These are phyloP conservation scores for Nylanderia fulva DNA, from an alignment of 1,140 invertebrate species.

Conservation along the genomic window DNA sequence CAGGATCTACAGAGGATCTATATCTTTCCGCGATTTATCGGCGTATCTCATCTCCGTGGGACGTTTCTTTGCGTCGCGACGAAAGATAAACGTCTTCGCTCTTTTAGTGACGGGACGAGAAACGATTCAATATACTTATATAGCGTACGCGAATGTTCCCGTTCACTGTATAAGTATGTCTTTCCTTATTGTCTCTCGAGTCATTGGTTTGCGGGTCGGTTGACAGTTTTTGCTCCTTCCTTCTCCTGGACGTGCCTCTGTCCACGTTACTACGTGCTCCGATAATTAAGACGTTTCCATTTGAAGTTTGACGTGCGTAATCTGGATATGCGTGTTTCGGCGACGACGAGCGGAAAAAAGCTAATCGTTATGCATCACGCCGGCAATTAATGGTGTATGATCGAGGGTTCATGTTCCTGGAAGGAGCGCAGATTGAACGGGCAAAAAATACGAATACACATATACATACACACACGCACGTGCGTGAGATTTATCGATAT, in stretches of 20 bases:
- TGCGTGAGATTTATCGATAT: slow-evolving; percentile 39
- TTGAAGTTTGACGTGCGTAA: slow-evolving; percentile 77
- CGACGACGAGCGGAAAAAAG: slow-evolving; percentile 69
- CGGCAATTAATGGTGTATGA: slow-evolving; percentile 77
- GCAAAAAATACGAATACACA: slow-evolving; percentile 31
- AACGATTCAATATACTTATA: slow-evolving; percentile 42
- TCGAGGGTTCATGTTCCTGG: slow-evolving; percentile 63
- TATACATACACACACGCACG: no score
- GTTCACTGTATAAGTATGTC: slow-evolving; percentile 22
- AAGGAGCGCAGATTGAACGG: slow-evolving; percentile 22
- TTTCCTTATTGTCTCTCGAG: slow-evolving; percentile 35
- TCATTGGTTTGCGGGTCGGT: slow-evolving; percentile 8
- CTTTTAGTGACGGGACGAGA: slow-evolving; percentile 32
- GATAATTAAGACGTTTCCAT: slow-evolving; percentile 84
- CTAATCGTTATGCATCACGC: slow-evolving; percentile 77
- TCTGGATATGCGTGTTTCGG: slow-evolving; percentile 68
- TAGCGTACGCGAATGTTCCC: slow-evolving; percentile 13
- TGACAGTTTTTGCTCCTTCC: slow-evolving; percentile 58
- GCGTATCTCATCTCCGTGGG: not conserved
- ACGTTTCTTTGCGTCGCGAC: slow-evolving; percentile 23
- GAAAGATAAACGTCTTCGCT: slow-evolving; percentile 31
- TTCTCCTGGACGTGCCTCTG: not conserved
- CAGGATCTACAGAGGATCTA: no score
- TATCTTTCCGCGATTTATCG: slow-evolving; percentile 3
- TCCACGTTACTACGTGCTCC: slow-evolving; percentile 76